Evolutionary conservation across 2,797 vertebrate genomes (phyloP), one percentile per base, ranked within the genome.

Genomic region (Peromyscus attwateri): DNA sequence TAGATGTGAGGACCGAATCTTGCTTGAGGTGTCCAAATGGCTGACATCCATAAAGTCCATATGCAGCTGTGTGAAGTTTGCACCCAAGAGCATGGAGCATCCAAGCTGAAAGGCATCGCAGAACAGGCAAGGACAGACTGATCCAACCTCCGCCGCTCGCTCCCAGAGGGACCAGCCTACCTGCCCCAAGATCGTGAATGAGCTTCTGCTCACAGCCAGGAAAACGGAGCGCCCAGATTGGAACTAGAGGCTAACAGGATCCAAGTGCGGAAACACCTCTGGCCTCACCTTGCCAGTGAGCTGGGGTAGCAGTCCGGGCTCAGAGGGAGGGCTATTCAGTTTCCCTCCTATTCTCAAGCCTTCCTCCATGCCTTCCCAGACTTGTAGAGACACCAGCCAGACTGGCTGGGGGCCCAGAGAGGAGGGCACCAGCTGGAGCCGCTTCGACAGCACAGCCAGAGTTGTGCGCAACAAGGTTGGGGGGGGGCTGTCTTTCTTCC

Each of bases 341-440:
- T 46, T 27, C 3, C 9, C 2, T 14, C 49, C 19, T 2, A 19
- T 37, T 13, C 79, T 23, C 57, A 91, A 37, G 1, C 62, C 68
- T 40, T 43, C 21, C 23, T 5, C 81, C 25, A 21, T 21, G 43
- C 49, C n/a, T 76, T 75, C n/a, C 40, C 43, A 82, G 82, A 75
- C 43, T 77, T 75, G n/a, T 4, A 49, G 57, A 29, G 55, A 49
- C 46, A 60, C 46, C 52, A 81, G 70, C 49, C 75, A 70, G 70
- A 62, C 84, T 95, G 95, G 88, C 84, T 16, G 37, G 73, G 40
- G 73, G 66, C 92, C 92, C 81, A 11, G 80, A 19, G 75, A n/a
- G 62, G 87, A 2, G 9, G 92, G 49, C 46, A 60, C 83, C 64
- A 94, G 66, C 91, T 94, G 88, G 62, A 57, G 12, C 31, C 0